phyloP scores from a whole-genome alignment of 2,797 vertebrate genomes.

The Tokudaia muenninki region DNA sequence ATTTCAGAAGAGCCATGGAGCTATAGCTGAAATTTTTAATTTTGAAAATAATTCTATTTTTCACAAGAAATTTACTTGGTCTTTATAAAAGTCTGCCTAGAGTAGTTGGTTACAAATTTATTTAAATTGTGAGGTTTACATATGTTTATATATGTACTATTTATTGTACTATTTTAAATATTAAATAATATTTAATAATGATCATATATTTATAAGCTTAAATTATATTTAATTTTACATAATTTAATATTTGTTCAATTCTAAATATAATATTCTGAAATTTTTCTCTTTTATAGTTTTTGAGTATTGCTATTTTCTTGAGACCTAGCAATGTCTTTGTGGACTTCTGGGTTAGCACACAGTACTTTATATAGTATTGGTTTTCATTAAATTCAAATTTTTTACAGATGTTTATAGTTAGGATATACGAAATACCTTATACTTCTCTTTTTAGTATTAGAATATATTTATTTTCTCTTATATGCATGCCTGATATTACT shows the following conservation, averaged over 20 bases:
- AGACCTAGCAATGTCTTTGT: background rate
- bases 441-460: background rate
- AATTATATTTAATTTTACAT: background rate
- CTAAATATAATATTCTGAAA: background rate
- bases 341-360: background rate
- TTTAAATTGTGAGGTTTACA: background rate
- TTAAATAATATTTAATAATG: background rate
- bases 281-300: background rate
- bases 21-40: conserved; percentile 24
- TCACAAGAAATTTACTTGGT: background rate
- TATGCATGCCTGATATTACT: background rate
- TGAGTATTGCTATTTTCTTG: background rate
- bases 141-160: too few species aligned
- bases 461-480: background rate
- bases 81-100: background rate
- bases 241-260: background rate
- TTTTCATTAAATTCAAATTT: background rate
- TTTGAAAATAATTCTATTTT: background rate
- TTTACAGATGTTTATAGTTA: background rate
- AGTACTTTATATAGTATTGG: background rate
- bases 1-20: conserved; percentile 92
- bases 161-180: too few species aligned
- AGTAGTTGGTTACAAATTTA: background rate
- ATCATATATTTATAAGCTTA: background rate
- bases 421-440: background rate